Conservation (phyloP, 2,888 invertebrate genomes). For the Capitulum mitella region DNA sequence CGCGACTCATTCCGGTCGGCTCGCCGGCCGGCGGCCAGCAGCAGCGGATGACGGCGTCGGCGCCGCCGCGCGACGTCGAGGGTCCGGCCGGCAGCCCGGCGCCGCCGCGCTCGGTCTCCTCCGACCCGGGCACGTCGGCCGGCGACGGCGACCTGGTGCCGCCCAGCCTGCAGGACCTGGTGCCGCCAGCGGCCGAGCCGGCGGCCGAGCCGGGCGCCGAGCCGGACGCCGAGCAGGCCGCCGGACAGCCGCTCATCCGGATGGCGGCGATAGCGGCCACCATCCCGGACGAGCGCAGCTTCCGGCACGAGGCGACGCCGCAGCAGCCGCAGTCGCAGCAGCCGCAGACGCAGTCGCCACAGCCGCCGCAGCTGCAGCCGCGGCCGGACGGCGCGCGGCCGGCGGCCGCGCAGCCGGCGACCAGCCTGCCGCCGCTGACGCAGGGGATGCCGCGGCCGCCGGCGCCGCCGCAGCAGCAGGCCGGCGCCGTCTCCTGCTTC, state of each 20-base stretch:
- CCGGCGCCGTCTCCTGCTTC: not conserved
- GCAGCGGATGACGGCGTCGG: not conserved
- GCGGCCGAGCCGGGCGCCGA: not conserved
- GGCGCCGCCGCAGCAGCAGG: not conserved
- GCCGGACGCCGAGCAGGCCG: not conserved
- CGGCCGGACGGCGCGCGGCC: conserved; percentile 7
- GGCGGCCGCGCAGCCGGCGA: not conserved
- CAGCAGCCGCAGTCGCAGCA: not conserved
- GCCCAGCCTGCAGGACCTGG: conserved; percentile 7
- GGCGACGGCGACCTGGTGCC: not conserved
- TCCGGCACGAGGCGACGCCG: conserved; percentile 13
- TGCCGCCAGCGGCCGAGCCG: not conserved
- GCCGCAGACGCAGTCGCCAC: not conserved
- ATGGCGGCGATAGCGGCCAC: conserved; percentile 23
- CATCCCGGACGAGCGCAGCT: conserved; percentile 22
- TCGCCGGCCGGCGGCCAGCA: not conserved
- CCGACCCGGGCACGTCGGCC: not conserved
- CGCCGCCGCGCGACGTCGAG: not conserved
- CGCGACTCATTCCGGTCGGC: conserved; percentile 7
- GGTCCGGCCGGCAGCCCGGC: not conserved
- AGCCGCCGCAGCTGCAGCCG: conserved; percentile 13
- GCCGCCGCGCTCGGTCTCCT: conserved; percentile 6
- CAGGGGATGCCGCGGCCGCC: not conserved
- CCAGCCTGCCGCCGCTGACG: not conserved
- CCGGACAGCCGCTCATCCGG: conserved; percentile 18